These are phyloP conservation scores for Pogonus chalceus DNA, from an alignment of 1,140 invertebrate genomes.

Conservation along the genomic window DNA sequence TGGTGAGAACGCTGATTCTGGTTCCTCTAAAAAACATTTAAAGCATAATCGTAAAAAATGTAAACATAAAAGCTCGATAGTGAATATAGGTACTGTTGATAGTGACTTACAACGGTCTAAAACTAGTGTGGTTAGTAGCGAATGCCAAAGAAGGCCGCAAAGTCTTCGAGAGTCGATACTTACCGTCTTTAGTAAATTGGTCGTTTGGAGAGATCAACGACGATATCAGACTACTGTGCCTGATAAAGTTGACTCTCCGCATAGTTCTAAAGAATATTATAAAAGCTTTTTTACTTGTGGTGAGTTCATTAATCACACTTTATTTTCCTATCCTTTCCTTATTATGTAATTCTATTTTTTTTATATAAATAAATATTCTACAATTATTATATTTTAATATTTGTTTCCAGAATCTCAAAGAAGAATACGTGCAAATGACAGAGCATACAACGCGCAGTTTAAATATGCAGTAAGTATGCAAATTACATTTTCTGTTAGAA, in stretches of 20 bases:
- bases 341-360: conserved; percentile 15
- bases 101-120: conserved; percentile 29
- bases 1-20: conserved; percentile 20
- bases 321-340: conserved; percentile 5
- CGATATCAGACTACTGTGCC: conserved; percentile 44
- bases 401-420: conserved; percentile 81
- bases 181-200: conserved; percentile 55
- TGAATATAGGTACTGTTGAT: conserved; percentile 21
- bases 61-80: conserved; percentile 27
- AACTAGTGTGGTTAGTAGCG: conserved; percentile 30
- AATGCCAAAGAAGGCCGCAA: conserved; percentile 33
- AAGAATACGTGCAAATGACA: conserved; percentile 91
- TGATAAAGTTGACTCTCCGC: conserved; percentile 46
- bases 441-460: conserved; percentile 89
- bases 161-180: conserved; percentile 47
- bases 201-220: conserved; percentile 44
- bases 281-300: conserved; percentile 44
- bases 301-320: conserved; percentile 20
- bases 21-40: conserved; percentile 23
- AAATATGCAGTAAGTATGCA: conserved; percentile 87
- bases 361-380: no score
- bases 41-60: conserved; percentile 33
- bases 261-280: conserved; percentile 37
- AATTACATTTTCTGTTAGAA: no score
- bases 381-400: no score